Percentiles rank a stretch among this genome's conserved stretches.
These are phyloP conservation scores for Hypomecis punctinalis DNA, from an alignment of 2,888 invertebrate genomes.

Conservation along the genomic window DNA sequence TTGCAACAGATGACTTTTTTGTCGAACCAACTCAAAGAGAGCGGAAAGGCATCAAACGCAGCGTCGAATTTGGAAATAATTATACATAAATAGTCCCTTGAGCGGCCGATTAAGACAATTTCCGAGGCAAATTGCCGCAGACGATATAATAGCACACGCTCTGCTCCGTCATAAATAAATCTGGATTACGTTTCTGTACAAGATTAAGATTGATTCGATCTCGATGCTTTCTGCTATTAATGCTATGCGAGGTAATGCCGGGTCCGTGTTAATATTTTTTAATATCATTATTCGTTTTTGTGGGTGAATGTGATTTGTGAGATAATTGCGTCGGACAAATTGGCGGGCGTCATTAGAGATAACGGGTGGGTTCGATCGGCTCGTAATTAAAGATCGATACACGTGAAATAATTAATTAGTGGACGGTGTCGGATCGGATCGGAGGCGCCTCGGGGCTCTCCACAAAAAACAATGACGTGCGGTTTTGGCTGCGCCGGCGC, in stretches of 20 bases:
- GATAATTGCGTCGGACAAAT: constrained; percentile 83
- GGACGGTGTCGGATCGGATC: constrained; percentile 69
- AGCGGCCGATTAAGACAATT: constrained; percentile 86
- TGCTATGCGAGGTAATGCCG: constrained; percentile 75
- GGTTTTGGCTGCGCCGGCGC: constrained; percentile 79
- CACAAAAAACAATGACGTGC: constrained; percentile 85
- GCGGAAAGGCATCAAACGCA: constrained; percentile 85
- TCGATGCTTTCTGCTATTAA: constrained; percentile 82
- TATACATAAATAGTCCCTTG: constrained; percentile 86
- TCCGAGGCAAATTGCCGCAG: constrained; percentile 85
- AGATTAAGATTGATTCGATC: constrained; percentile 85
- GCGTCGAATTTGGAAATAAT: constrained; percentile 85
- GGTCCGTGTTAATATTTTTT: constrained; percentile 78
- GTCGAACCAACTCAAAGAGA: constrained; percentile 84
- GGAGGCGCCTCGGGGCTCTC: constrained; percentile 71
- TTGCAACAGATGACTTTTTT: constrained; percentile 86
- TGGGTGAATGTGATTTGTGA: constrained; percentile 72
- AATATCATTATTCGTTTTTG: constrained; percentile 79
- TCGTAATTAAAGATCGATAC: constrained; percentile 84
- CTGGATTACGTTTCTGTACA: constrained; percentile 83
- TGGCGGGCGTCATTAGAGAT: constrained; percentile 80
- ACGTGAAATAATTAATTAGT: constrained; percentile 85
- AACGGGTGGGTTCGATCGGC: constrained; percentile 74
- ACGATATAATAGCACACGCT: constrained; percentile 85
- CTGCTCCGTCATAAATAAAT: constrained; percentile 83